Evolutionary conservation across 2,888 invertebrate species (phyloP), one percentile per base, ranked within the genome.

Genomic region (Carpatolechia fugitivella): DNA sequence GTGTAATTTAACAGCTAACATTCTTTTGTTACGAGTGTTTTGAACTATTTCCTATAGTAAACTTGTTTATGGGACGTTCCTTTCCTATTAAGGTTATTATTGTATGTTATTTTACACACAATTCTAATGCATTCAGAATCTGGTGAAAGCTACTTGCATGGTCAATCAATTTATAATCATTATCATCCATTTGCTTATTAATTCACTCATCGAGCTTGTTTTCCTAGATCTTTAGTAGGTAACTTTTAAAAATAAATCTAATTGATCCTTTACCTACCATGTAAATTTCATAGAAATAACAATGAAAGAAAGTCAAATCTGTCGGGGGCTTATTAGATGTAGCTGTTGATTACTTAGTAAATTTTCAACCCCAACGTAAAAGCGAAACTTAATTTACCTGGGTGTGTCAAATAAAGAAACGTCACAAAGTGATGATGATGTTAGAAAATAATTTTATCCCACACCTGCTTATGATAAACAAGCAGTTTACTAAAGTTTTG

Each of bases 121-220:
- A 40, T 24, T 14, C 41, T 31, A 33, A 31, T 13, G n/a, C 41
- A 11, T 46, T 36, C 16, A 30, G 41, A 40, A 11, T 40, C 40
- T 41, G 52, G 52, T 41, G 31, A 52, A 16, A 41, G 52, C 40
- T 16, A 29, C 13, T 1, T 50, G 52, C 52, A 53, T 53, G 44
- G 14, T 47, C 38, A 47, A n/a, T n/a, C n/a, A n/a, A n/a, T 40
- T 52, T 30, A 38, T 36, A 44, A 33, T 44, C 44, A 46, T 36
- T 51, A 51, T 51, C 55, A 55, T 55, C 33, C 50, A 51, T 51
- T 38, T 47, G 54, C 56, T 52, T 52, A 36, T 31, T 47, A 41
- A 55, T 50, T 44, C 35, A 47, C 41, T 41, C 46, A 55, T 54
- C 10, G 24, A 41, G 40, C 50, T 55, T 55, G 20, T 44, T 54